Conservation (phyloP, 2,888 invertebrate species). For the Thelaira solivaga region DNA sequence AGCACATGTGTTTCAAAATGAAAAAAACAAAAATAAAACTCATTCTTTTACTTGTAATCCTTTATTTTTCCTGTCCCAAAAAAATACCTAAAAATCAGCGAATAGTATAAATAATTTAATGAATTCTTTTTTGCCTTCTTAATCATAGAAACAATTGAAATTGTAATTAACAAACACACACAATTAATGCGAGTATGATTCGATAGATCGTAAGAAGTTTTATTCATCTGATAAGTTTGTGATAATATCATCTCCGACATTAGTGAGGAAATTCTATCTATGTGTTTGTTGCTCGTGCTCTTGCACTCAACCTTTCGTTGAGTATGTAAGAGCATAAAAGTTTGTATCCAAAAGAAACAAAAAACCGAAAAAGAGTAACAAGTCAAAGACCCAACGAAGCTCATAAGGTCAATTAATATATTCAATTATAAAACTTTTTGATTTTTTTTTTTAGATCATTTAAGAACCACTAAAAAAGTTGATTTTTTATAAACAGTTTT, state of each 20-base stretch:
- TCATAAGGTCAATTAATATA: slow-evolving; percentile 65
- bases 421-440: slow-evolving; percentile 57
- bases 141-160: background rate
- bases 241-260: background rate
- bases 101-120: too few species aligned
- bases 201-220: background rate
- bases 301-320: too few species aligned
- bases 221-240: background rate
- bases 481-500: background rate
- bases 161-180: background rate
- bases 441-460: slow-evolving; percentile 25
- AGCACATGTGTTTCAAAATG: too few species aligned
- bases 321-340: too few species aligned
- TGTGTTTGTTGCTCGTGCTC: too few species aligned
- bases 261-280: background rate
- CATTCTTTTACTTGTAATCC: too few species aligned
- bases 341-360: background rate
- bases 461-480: slow-evolving; percentile 13
- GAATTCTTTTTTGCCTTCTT: too few species aligned
- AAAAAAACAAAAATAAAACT: too few species aligned
- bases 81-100: too few species aligned
- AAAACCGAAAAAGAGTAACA: slow-evolving; percentile 32
- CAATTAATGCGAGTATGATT: background rate
- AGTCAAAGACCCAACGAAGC: slow-evolving; percentile 58
- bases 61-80: too few species aligned